phyloP scores from a whole-genome alignment of 2,797 vertebrate species.

The Serranus cabrilla region DNA sequence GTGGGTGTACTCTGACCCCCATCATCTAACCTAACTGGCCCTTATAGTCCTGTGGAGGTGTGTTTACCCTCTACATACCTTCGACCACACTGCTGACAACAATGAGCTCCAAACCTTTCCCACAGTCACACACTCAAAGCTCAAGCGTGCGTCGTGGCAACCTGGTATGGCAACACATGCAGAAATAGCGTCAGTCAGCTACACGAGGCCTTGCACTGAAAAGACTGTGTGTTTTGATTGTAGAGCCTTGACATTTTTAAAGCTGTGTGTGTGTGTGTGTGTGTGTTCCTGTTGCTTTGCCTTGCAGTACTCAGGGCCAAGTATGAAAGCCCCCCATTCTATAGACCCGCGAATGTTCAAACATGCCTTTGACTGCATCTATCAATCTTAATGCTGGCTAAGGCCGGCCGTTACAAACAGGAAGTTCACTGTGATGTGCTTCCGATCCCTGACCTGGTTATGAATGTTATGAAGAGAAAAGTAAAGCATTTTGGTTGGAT shows the following conservation, averaged over 20 bases:
- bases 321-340: conserved; percentile 27
- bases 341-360: conserved; percentile 37
- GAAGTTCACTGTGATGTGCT: conserved; percentile 15
- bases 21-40: conserved; percentile 18
- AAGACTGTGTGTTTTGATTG: conserved; percentile 34
- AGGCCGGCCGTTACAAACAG: conserved; percentile 15
- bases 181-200: conserved; percentile 23
- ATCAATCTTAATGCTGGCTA: conserved; percentile 24
- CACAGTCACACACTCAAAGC: conserved; percentile 9
- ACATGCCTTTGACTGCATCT: conserved; percentile 50
- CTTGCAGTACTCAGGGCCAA: conserved; percentile 31
- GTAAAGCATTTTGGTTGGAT: neutral
- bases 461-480: neutral
- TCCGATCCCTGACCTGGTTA: neutral
- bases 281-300: conserved; percentile 25
- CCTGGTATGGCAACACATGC: conserved; percentile 14
- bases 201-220: conserved; percentile 34
- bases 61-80: conserved; percentile 50
- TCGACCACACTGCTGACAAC: conserved; percentile 42
- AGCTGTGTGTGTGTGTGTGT: conserved; percentile 18
- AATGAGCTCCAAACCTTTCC: conserved; percentile 22
- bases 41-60: conserved; percentile 29
- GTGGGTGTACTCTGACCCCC: conserved; percentile 48
- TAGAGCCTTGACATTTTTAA: conserved; percentile 59
- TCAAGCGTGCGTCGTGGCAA: conserved; percentile 14